Conservation (phyloP, 2,113 vertebrate genomes). For the Xiphophorus couchianus region DNA sequence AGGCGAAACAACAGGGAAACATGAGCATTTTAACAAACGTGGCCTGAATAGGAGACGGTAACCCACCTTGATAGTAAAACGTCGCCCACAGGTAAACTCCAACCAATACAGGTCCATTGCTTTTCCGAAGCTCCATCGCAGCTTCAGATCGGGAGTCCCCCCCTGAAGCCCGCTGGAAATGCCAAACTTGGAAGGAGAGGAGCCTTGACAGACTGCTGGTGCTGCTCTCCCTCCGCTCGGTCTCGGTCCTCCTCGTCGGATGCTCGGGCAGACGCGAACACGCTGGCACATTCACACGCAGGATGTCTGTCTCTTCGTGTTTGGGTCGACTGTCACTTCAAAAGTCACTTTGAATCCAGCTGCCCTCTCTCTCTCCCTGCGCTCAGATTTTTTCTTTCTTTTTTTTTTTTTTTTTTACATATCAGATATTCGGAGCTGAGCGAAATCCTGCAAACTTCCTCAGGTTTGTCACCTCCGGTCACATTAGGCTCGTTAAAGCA, state of each 20-base stretch:
- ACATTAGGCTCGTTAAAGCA: constrained; percentile 15
- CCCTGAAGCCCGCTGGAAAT: constrained; percentile 29
- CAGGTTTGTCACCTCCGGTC: constrained; percentile 21
- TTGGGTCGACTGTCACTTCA: constrained; percentile 16
- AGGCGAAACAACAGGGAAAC: not conserved
- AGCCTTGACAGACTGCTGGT: constrained; percentile 36
- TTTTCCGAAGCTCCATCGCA: constrained; percentile 68
- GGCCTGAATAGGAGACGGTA: not conserved
- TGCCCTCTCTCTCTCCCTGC: not conserved
- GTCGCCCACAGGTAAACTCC: constrained; percentile 75
- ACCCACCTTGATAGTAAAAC: constrained; percentile 74
- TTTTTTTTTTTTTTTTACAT: constrained; percentile 3
- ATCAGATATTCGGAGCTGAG: not conserved
- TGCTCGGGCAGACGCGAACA: not conserved
- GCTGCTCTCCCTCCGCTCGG: constrained; percentile 11
- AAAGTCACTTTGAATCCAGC: constrained; percentile 38
- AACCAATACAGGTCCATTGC: constrained; percentile 45
- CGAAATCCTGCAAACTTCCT: constrained; percentile 20
- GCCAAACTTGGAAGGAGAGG: constrained; percentile 55
- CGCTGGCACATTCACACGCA: not conserved
- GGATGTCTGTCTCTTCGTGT: constrained; percentile 24
- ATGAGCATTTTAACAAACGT: not conserved
- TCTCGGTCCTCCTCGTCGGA: constrained; percentile 19
- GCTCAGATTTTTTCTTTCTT: constrained; percentile 10
- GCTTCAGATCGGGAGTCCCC: constrained; percentile 16